Evolutionary conservation across 2,888 invertebrate genomes (phyloP).

Genomic region (Diabrotica balteata): DNA sequence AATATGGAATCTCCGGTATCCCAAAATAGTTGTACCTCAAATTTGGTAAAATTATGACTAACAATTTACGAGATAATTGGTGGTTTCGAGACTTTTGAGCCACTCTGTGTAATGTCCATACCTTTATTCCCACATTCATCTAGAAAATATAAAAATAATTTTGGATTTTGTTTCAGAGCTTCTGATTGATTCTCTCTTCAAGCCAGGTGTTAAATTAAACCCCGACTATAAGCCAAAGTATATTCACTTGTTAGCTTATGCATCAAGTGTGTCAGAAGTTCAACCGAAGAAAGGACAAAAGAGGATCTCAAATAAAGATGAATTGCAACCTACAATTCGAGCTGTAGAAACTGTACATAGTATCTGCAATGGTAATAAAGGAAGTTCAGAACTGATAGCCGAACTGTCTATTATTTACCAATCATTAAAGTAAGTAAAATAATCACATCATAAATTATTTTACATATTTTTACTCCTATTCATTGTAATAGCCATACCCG

Average conservation of each 20-base stretch:
- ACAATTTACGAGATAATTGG: too few species aligned
- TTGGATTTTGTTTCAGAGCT: constrained; percentile 63
- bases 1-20: too few species aligned
- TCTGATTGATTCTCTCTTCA: constrained; percentile 91
- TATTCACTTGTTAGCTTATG: constrained; percentile 91
- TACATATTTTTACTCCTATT: not conserved
- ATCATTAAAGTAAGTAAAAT: constrained; percentile 74
- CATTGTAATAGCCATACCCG: too few species aligned
- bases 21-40: too few species aligned
- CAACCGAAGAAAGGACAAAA: constrained; percentile 73
- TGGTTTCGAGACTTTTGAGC: too few species aligned
- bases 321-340: constrained; percentile 87
- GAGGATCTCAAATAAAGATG: constrained; percentile 80
- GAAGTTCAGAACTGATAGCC: constrained; percentile 91
- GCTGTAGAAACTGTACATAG: constrained; percentile 94
- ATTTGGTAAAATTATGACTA: too few species aligned
- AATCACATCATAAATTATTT: not conserved
- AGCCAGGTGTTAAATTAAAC: constrained; percentile 92
- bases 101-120: too few species aligned
- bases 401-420: constrained; percentile 91
- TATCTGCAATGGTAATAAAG: constrained; percentile 89
- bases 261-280: constrained; percentile 90
- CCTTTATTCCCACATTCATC: too few species aligned
- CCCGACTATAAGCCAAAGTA: constrained; percentile 98
- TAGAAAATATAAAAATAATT: too few species aligned